Conservation (phyloP, 2,888 invertebrate species). For the Luffia ferchaultella region DNA sequence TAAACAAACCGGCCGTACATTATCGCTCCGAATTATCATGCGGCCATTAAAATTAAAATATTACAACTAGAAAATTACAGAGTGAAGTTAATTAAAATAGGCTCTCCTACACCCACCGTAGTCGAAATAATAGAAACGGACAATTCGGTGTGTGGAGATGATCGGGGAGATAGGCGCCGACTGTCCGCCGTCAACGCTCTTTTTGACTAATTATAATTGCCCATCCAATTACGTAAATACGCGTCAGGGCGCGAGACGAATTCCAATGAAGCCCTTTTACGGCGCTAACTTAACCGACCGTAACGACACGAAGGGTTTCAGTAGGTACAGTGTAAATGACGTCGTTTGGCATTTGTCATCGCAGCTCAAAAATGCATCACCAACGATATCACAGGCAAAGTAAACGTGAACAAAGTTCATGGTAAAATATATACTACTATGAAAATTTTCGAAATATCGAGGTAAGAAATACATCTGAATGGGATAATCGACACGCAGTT, state of each 20-base stretch:
- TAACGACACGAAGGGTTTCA: conserved; percentile 11
- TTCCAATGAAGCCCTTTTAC: conserved; percentile 14
- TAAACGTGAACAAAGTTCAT: too few relatives aligned
- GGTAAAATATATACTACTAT: too few relatives aligned
- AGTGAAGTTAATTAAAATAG: conserved; percentile 7
- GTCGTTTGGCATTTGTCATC: too few relatives aligned
- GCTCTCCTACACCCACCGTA: not conserved
- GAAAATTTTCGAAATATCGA: too few relatives aligned
- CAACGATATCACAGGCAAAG: too few relatives aligned
- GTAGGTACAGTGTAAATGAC: too few relatives aligned
- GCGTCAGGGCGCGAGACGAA: conserved; percentile 20
- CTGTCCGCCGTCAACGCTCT: conserved; percentile 19
- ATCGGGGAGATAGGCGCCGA: conserved; percentile 8
- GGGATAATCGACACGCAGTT: too few relatives aligned
- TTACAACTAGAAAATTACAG: conserved; percentile 2
- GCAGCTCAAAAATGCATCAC: too few relatives aligned
- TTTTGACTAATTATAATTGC: conserved; percentile 34
- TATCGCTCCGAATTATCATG: not conserved
- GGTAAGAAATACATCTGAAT: too few relatives aligned
- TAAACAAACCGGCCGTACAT: not conserved
- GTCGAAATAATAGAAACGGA: conserved; percentile 7
- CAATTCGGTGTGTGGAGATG: conserved; percentile 6
- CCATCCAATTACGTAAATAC: conserved; percentile 31
- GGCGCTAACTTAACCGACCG: conserved; percentile 12
- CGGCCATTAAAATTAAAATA: conserved; percentile 4